Conservation (phyloP, 1,140 invertebrate species). For the Araneus ventricosus region DNA sequence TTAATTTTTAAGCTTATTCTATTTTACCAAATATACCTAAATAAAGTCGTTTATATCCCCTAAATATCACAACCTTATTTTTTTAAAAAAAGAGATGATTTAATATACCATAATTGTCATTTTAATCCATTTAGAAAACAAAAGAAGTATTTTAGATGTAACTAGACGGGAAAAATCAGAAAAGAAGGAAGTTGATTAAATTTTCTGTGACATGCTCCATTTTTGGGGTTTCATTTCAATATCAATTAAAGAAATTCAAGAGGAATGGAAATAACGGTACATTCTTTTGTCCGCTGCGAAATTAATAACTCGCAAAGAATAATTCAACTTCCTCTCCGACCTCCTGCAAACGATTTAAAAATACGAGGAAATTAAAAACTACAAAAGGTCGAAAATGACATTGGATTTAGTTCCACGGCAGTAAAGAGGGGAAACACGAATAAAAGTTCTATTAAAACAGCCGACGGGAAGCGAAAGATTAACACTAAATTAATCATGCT, state of each 20-base stretch:
- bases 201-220: slow-evolving; percentile 7
- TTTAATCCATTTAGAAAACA: background rate
- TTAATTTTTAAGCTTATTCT: too few relatives aligned
- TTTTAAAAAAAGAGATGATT: background rate
- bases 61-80: too few relatives aligned
- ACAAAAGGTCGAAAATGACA: slow-evolving; percentile 12
- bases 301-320: slow-evolving; percentile 59
- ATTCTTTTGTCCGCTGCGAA: slow-evolving; percentile 39
- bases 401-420: background rate
- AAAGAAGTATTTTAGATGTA: background rate
- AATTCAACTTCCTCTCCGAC: background rate
- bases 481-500: slow-evolving; percentile 67
- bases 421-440: background rate
- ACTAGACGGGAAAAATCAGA: background rate
- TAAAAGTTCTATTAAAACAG: slow-evolving; percentile 26
- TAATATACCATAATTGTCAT: background rate
- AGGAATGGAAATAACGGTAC: background rate
- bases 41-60: too few relatives aligned
- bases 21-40: too few relatives aligned
- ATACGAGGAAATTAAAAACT: slow-evolving; percentile 12
- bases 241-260: slow-evolving; percentile 64
- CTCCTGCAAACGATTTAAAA: background rate
- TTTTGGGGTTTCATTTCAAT: slow-evolving; percentile 56
- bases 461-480: slow-evolving; percentile 50
- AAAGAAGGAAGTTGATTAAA: slow-evolving; percentile 48